A percentile compares a stretch with the other conserved stretches of the same genome.
Conservation (phyloP, 1,140 invertebrate species). For the Heliconius nattereri region DNA sequence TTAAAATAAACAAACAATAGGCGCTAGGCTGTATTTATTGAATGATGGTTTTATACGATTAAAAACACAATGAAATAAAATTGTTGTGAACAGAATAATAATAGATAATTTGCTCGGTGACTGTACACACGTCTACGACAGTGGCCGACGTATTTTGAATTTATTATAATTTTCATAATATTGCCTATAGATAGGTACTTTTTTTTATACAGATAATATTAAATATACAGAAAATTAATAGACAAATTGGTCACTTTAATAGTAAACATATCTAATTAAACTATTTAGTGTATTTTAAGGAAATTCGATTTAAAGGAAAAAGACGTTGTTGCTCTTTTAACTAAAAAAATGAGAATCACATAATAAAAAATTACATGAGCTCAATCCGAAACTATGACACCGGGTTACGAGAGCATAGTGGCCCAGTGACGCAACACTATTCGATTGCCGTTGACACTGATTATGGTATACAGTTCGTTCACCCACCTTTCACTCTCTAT, state of each 20-base stretch:
- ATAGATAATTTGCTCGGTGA: slow-evolving; percentile 44
- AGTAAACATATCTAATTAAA: background rate
- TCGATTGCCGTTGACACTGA: slow-evolving; percentile 51
- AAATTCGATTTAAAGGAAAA: too few relatives aligned
- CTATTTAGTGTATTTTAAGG: too few relatives aligned
- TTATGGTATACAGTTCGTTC: slow-evolving; percentile 53
- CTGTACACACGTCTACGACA: slow-evolving; percentile 22
- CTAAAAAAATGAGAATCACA: background rate
- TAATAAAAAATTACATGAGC: slow-evolving; percentile 13
- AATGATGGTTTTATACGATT: slow-evolving; percentile 25
- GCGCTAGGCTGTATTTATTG: background rate
- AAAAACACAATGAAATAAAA: slow-evolving; percentile 39
- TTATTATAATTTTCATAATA: background rate
- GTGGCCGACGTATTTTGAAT: background rate
- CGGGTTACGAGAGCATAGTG: slow-evolving; percentile 37
- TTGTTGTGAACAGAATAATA: slow-evolving; percentile 49
- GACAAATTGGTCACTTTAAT: background rate
- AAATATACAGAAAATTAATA: background rate
- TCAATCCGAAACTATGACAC: slow-evolving; percentile 37
- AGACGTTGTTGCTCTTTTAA: too few relatives aligned
- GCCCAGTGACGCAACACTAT: slow-evolving; percentile 41
- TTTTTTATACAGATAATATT: background rate
- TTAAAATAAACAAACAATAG: slow-evolving; percentile 2
- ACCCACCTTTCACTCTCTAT: slow-evolving; percentile 78
- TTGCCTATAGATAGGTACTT: background rate